A percentile compares a stretch with the other conserved stretches of the same genome.
Evolutionary conservation across 1,140 invertebrate species (phyloP).

Genomic region (Tyrophagus putrescentiae): DNA sequence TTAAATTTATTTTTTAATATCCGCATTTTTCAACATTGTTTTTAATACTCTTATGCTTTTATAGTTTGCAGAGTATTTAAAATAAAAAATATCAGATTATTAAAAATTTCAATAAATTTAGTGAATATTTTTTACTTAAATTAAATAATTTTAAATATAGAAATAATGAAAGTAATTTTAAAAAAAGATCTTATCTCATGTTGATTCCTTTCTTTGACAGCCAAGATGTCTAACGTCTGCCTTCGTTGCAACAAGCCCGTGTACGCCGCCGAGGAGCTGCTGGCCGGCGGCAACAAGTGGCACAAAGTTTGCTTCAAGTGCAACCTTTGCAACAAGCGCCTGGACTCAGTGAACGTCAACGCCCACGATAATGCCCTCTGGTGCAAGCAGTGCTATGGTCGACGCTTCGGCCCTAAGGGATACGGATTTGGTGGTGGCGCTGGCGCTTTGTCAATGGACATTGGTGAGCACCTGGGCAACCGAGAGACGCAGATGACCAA

Average conservation of each 20-base stretch:
- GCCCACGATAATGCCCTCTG: slow-evolving; percentile 88
- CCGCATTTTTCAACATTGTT: too few relatives aligned
- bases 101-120: too few relatives aligned
- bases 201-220: too few relatives aligned
- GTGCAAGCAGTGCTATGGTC: slow-evolving; percentile 93
- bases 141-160: too few relatives aligned
- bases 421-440: background rate
- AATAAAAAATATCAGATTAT: too few relatives aligned
- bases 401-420: slow-evolving; percentile 87
- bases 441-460: slow-evolving; percentile 55
- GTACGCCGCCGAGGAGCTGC: slow-evolving; percentile 92
- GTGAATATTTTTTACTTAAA: too few relatives aligned
- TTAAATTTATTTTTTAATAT: too few relatives aligned
- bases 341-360: slow-evolving; percentile 91
- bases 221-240: slow-evolving; percentile 87
- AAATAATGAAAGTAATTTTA: too few relatives aligned
- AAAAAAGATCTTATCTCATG: too few relatives aligned
- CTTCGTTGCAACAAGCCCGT: slow-evolving; percentile 96
- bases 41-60: too few relatives aligned
- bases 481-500: slow-evolving; percentile 30
- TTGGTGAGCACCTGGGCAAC: slow-evolving; percentile 58
- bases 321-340: slow-evolving; percentile 84
- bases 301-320: slow-evolving; percentile 99
- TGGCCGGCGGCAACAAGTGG: slow-evolving; percentile 92
- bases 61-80: too few relatives aligned